Percentiles rank a stretch among this genome's conserved stretches.
Evolutionary conservation across 1,140 invertebrate genomes (phyloP).

Genomic region (Sinonovacula constricta): DNA sequence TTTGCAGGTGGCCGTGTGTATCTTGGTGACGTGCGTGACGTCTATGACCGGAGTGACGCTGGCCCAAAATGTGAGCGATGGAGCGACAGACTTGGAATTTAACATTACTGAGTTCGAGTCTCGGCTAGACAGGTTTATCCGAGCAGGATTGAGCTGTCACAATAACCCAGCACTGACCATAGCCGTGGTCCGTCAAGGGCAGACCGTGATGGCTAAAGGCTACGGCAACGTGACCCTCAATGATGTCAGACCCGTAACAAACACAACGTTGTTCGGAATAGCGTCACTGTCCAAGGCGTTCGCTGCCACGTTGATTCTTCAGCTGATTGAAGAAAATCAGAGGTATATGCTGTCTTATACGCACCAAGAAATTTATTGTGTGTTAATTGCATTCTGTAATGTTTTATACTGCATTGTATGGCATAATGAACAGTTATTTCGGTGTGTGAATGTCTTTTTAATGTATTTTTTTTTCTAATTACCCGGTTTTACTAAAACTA

Average conservation of each 20-base stretch:
- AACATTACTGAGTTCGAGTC: slow-evolving; percentile 7
- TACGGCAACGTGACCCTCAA: slow-evolving; percentile 51
- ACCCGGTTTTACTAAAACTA: too few species aligned
- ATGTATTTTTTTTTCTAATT: too few species aligned
- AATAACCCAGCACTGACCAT: slow-evolving; percentile 53
- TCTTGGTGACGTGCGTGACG: too few species aligned
- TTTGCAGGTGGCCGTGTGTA: too few species aligned
- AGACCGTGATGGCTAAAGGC: slow-evolving; percentile 46
- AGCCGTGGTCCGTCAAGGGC: slow-evolving; percentile 56
- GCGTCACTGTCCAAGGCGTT: slow-evolving; percentile 63
- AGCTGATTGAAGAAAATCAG: slow-evolving; percentile 35
- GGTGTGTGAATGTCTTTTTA: too few species aligned
- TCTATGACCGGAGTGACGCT: too few species aligned
- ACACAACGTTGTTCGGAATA: slow-evolving; percentile 58
- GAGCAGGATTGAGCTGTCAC: slow-evolving; percentile 13
- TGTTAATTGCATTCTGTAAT: too few species aligned
- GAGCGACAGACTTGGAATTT: too few species aligned
- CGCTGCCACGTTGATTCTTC: slow-evolving; percentile 55
- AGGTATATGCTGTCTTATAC: too few species aligned
- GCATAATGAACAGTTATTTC: not conserved
- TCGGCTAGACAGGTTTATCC: not conserved
- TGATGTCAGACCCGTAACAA: slow-evolving; percentile 34
- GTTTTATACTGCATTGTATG: too few species aligned
- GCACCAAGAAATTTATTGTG: too few species aligned
- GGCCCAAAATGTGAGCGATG: too few species aligned